Percentiles rank a stretch among this genome's conserved stretches.
These are phyloP conservation scores for Eubasilissa regina DNA, from an alignment of 1,140 invertebrate species.

Conservation along the genomic window DNA sequence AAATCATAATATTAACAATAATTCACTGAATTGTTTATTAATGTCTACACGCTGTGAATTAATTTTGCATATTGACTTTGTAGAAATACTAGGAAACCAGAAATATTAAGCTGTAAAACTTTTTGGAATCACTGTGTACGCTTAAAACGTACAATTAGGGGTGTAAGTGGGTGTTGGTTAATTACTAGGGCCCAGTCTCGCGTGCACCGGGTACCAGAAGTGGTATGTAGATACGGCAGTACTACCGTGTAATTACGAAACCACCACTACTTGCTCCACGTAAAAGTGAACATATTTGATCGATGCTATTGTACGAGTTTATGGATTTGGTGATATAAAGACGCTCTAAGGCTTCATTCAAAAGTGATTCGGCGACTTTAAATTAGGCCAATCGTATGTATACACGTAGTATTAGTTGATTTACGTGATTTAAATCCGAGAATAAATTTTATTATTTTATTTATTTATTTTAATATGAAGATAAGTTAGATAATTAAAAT, in stretches of 20 bases:
- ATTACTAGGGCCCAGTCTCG: constrained; percentile 1
- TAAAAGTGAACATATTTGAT: constrained; percentile 12
- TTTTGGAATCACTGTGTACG: too few species aligned
- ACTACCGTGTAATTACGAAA: constrained; percentile 2
- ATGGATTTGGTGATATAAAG: constrained; percentile 5
- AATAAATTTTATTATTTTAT: too few species aligned
- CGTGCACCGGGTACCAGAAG: not conserved
- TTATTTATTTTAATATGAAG: too few species aligned
- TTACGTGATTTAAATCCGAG: too few species aligned
- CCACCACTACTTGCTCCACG: not conserved
- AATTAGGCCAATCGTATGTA: constrained; percentile 7
- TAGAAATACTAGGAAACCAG: too few species aligned
- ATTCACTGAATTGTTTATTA: too few species aligned
- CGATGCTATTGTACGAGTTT: constrained; percentile 6
- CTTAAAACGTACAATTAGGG: not conserved
- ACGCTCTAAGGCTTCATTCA: constrained; percentile 16
- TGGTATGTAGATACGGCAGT: not conserved
- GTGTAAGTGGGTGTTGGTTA: not conserved
- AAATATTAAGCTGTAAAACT: too few species aligned
- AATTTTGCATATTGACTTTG: too few species aligned
- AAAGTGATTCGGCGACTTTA: constrained; percentile 13
- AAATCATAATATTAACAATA: too few species aligned
- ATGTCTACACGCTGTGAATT: too few species aligned
- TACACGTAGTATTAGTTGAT: too few species aligned
- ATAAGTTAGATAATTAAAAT: too few species aligned